Conservation (phyloP, 2,888 invertebrate genomes). For the Oligia fasciuncula region DNA sequence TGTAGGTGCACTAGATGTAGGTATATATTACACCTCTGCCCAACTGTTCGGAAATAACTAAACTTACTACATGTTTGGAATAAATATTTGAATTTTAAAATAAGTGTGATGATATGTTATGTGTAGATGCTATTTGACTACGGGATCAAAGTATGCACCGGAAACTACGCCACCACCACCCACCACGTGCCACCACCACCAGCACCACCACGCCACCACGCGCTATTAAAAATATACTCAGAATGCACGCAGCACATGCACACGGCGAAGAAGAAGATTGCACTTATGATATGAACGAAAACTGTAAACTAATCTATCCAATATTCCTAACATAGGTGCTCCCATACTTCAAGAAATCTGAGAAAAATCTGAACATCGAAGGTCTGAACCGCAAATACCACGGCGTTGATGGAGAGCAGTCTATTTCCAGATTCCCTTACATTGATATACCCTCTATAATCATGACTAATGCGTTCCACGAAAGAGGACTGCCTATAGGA, state of each 20-base stretch:
- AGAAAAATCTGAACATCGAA: slow-evolving; percentile 89
- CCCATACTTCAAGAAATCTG: slow-evolving; percentile 92
- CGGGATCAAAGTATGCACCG: neutral
- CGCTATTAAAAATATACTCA: neutral
- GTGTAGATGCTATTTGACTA: too few relatives aligned
- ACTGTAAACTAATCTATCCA: slow-evolving; percentile 1
- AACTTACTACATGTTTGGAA: too few relatives aligned
- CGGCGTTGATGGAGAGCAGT: slow-evolving; percentile 90
- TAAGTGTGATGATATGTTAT: too few relatives aligned
- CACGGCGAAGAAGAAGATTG: neutral
- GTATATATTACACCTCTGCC: too few relatives aligned
- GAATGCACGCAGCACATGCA: neutral
- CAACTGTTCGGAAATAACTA: too few relatives aligned
- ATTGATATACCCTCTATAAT: slow-evolving; percentile 89
- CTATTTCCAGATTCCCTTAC: slow-evolving; percentile 90
- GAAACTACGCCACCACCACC: neutral
- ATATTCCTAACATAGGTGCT: slow-evolving; percentile 81
- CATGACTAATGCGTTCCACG: slow-evolving; percentile 89
- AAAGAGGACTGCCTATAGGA: slow-evolving; percentile 89
- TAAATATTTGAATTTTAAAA: too few relatives aligned
- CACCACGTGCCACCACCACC: neutral
- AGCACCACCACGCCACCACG: neutral
- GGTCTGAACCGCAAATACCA: slow-evolving; percentile 89
- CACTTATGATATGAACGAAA: neutral
- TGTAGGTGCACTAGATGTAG: too few relatives aligned